Evolutionary conservation across 2,888 invertebrate genomes (phyloP).

Genomic region (Rosalia funebris): DNA sequence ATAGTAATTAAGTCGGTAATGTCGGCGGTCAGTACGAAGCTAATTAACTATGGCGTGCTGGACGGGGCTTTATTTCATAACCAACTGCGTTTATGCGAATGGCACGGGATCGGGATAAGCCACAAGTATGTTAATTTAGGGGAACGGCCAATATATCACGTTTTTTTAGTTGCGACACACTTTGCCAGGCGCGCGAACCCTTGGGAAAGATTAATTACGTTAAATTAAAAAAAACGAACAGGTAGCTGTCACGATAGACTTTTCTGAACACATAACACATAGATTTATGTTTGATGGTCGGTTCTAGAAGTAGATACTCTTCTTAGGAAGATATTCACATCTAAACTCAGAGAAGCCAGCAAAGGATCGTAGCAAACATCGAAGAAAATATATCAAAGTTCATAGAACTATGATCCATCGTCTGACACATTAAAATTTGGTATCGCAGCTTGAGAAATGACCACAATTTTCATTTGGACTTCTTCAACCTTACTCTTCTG

Average conservation of each 20-base stretch:
- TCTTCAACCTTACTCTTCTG: no score
- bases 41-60: slow-evolving; percentile 16
- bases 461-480: no score
- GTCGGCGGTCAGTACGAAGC: slow-evolving; percentile 1
- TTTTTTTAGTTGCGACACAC: slow-evolving; percentile 4
- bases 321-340: no score
- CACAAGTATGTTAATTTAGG: slow-evolving; percentile 2
- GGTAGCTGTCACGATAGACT: neutral
- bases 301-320: no score
- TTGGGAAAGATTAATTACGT: neutral
- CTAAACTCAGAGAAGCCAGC: no score
- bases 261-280: no score
- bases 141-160: slow-evolving; percentile 3
- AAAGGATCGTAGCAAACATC: no score
- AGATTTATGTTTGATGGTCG: no score
- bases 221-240: neutral
- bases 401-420: no score
- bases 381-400: no score
- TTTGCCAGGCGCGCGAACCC: neutral
- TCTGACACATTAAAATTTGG: no score
- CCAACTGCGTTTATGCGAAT: slow-evolving; percentile 8
- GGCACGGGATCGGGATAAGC: slow-evolving; percentile 5
- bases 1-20: slow-evolving; percentile 8
- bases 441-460: no score
- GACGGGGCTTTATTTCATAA: slow-evolving; percentile 8